Evolutionary conservation across 2,888 invertebrate species (phyloP).

Genomic region (Brachyptera putata): DNA sequence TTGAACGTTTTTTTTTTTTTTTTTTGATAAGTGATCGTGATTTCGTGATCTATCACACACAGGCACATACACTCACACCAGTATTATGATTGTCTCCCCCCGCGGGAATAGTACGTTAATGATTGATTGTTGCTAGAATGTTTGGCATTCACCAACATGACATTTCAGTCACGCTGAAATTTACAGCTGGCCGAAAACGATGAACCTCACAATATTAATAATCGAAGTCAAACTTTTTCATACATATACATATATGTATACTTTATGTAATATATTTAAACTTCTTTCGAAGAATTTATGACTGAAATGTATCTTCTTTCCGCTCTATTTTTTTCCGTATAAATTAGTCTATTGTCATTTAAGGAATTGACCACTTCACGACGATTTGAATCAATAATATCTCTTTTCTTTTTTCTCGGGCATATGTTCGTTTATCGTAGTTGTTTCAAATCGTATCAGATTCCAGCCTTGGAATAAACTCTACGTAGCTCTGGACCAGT

Average conservation of each 20-base stretch:
- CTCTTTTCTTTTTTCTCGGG: background rate
- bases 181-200: too few species aligned
- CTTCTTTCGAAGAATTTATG: too few species aligned
- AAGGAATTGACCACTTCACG: background rate
- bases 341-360: background rate
- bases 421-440: too few species aligned
- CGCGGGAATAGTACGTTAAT: background rate
- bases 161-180: background rate
- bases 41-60: background rate
- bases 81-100: too few species aligned
- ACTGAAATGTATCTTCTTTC: background rate
- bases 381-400: background rate
- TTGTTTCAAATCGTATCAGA: constrained; percentile 11
- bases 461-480: background rate
- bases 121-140: constrained; percentile 4
- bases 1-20: too few species aligned
- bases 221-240: too few species aligned
- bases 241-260: too few species aligned
- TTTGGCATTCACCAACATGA: background rate
- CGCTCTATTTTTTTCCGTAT: background rate
- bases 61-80: too few species aligned
- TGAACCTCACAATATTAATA: too few species aligned
- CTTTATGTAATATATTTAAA: too few species aligned
- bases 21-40: background rate
- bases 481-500: too few species aligned